phyloP scores from a whole-genome alignment of 2,888 invertebrate genomes.

The Clivina fossor region DNA sequence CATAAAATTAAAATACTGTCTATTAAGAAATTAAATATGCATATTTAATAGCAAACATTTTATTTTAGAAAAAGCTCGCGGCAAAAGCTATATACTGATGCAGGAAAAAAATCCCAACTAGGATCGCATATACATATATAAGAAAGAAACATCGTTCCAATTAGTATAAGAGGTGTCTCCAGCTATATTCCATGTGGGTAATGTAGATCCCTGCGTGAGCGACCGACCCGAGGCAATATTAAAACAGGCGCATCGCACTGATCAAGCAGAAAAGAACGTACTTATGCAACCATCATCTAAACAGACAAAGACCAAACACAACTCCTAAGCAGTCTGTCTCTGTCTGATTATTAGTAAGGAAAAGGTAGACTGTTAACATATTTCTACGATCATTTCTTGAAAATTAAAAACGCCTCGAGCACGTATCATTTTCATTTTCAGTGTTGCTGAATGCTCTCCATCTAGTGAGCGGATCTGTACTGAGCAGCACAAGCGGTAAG shows the following conservation, averaged over 20 bases:
- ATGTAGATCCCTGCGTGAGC: slow-evolving; percentile 18
- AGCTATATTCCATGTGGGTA: slow-evolving; percentile 25
- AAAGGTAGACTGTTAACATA: slow-evolving; percentile 32
- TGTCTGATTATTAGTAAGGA: slow-evolving; percentile 33
- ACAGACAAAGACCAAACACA: slow-evolving; percentile 11
- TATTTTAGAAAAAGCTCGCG: no score
- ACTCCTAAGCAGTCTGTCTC: slow-evolving; percentile 18
- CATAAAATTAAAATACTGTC: no score
- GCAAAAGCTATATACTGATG: no score
- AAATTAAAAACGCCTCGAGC: slow-evolving; percentile 54
- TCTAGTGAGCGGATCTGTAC: neutral
- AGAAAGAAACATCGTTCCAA: slow-evolving; percentile 45
- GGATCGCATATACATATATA: slow-evolving; percentile 29
- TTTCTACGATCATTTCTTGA: slow-evolving; percentile 50
- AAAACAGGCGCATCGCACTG: slow-evolving; percentile 20
- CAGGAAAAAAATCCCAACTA: no score
- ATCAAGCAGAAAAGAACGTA: slow-evolving; percentile 26
- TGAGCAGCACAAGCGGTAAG: no score
- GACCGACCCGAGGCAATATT: slow-evolving; percentile 13
- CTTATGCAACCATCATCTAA: neutral
- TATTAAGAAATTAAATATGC: no score
- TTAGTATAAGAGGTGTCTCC: slow-evolving; percentile 52
- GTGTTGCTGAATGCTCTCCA: slow-evolving; percentile 13
- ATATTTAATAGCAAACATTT: no score
- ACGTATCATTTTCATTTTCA: slow-evolving; percentile 53